Evolutionary conservation across 2,888 invertebrate species (phyloP).

Genomic region (Nomada ruficornis): DNA sequence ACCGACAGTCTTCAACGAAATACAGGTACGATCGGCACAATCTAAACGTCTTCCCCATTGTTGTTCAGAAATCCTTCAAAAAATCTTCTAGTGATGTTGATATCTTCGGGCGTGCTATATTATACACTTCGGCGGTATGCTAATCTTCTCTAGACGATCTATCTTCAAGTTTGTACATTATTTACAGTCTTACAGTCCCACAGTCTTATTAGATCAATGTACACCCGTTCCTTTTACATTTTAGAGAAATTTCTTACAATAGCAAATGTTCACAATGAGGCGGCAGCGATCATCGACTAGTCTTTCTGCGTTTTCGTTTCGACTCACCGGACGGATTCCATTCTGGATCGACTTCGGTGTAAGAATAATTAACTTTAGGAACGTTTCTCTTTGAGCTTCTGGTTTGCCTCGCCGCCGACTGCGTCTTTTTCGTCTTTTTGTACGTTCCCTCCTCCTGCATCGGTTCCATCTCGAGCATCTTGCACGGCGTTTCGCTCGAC

Average conservation of each 20-base stretch:
- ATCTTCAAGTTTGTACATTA: constrained; percentile 55
- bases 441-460: constrained; percentile 57
- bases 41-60: constrained; percentile 41
- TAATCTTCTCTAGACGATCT: constrained; percentile 50
- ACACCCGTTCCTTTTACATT: constrained; percentile 27
- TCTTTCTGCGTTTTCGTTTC: constrained; percentile 78
- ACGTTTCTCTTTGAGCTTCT: constrained; percentile 80
- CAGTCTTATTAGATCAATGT: constrained; percentile 52
- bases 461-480: constrained; percentile 57
- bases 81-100: constrained; percentile 44
- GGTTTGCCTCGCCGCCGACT: constrained; percentile 69
- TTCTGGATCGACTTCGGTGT: constrained; percentile 79
- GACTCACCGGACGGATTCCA: constrained; percentile 79
- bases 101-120: constrained; percentile 57
- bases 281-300: constrained; percentile 78
- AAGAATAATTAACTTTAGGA: constrained; percentile 81
- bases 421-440: constrained; percentile 65
- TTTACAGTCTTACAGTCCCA: constrained; percentile 60
- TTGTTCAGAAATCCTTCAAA: constrained; percentile 1
- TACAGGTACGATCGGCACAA: constrained; percentile 23
- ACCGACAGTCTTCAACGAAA: constrained; percentile 7
- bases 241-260: constrained; percentile 48
- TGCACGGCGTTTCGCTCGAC: constrained; percentile 50
- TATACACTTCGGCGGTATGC: constrained; percentile 23
- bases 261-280: constrained; percentile 59